Base-by-base conservation (phyloP, 1,140 invertebrate genomes). In the Harpegnathos saltator region DNA sequence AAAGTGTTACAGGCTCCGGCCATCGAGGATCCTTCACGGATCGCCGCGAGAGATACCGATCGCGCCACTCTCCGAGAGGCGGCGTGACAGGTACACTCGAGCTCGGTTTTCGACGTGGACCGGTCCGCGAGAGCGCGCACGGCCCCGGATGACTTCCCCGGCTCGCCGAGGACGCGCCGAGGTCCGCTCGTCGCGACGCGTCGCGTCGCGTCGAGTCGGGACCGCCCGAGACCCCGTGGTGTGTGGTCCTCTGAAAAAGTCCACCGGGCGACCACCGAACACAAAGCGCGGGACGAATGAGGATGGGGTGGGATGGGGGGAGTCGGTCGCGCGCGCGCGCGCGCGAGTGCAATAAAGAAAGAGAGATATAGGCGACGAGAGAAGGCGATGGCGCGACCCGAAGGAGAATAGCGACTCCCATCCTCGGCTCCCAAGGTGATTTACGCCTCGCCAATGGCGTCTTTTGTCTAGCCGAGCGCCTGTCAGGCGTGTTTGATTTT, bases 401-500 rank as follows among this genome's bases (percentile, higher is more conserved):
- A 72, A n/a, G 73, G 86, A 72, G 62, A 81, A 44, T 9, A 3
- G 38, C 69, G 56, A 61, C 75, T 22, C 9, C n/a, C 65, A 4
- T 74, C 85, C 50, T 69, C 54, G 84, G 66, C 77, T 88, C 84
- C 77, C 83, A 86, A 89, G 78, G 88, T 91, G 91, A 92, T 92
- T 92, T 91, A 92, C 91, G 87, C 85, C 72, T 78, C 84, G 77
- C 85, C 89, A 86, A 91, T 91, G 86, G 85, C 85, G 86, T 44
- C 89, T 89, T 91, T 91, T 92, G 90, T 91, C 90, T 91, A 92
- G 89, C 81, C 85, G 88, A 83, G 75, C 83, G 84, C 72, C 83
- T 87, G 90, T 89, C 87, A 89, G 80, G 26, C 72, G 71, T 85
- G 85, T 85, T 90, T 90, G 90, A 91, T 91, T 91, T 90, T 90